Conservation (phyloP, 1,140 invertebrate species). For the Aethina tumida region DNA sequence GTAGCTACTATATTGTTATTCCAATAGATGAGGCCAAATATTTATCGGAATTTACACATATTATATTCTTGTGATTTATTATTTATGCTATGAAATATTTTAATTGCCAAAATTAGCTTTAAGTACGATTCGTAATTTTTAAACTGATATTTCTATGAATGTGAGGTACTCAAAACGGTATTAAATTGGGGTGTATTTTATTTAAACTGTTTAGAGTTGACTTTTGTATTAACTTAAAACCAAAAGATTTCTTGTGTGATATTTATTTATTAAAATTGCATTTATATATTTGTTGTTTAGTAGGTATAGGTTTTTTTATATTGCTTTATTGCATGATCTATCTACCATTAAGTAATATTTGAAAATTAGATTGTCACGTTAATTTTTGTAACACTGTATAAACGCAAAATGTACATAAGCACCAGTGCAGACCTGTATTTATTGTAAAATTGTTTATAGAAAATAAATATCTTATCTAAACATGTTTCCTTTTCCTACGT, state of each 20-base stretch:
- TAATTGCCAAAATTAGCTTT: not conserved
- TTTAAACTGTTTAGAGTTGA: no score
- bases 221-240: no score
- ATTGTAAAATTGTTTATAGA: not conserved
- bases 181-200: no score
- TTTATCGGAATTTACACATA: conserved; percentile 1
- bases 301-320: conserved; percentile 8
- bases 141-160: no score
- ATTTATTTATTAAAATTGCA: conserved; percentile 9
- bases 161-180: no score
- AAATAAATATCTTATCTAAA: not conserved
- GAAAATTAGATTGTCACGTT: conserved; percentile 1
- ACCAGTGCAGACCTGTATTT: not conserved
- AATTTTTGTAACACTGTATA: not conserved
- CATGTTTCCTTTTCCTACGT: not conserved
- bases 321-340: not conserved
- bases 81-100: not conserved
- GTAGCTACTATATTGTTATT: not conserved
- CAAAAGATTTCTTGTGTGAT: no score
- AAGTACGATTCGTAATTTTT: no score
- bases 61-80: conserved; percentile 13
- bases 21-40: not conserved
- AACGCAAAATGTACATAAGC: not conserved
- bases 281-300: conserved; percentile 14
- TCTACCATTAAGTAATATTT: conserved; percentile 1